Evolutionary conservation across 2,888 invertebrate genomes (phyloP), one percentile per base, ranked within the genome.

Genomic region (Bhutanitis thaidina): DNA sequence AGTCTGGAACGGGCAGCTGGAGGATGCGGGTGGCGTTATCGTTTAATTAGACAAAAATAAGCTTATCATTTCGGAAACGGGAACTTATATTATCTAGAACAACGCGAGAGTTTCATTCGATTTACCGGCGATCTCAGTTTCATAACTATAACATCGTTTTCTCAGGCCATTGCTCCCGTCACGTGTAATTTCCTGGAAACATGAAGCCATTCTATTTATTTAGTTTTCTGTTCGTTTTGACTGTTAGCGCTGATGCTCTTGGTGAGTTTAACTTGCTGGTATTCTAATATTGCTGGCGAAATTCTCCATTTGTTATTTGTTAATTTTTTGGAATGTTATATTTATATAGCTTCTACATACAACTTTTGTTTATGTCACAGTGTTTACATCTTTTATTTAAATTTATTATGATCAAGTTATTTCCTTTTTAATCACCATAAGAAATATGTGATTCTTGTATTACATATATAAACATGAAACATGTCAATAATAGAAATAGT

Each of bases 31-130:
- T 34, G 7, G 3, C 25, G 9, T 12, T 20, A 35, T 20, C 13
- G 20, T 20, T n/a, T n/a, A n/a, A 32, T 25, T 25, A 47, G 40
- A 30, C 8, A 7, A 13, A 12, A 25, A 45, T 34, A 29, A 39
- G 34, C 65, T 83, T 85, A 84, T 83, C 82, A 72, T 50, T 57
- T 70, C 72, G 80, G 80, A 78, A 77, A 71, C 65, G 66, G 62
- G 62, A 55, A 61, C 8, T 8, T 12, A 34, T 34, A n/a, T 59
- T 75, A 79, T 74, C 72, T 76, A 66, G 77, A 12, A 13, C 40
- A 50, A 40, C 12, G 25, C 12, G 27, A 13, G 10, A 40, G 12
- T 36, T 32, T 36, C 10, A 7, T 27, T 4, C 16, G 10, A 20
- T 5, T 27, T 14, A 39, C 13, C 27, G 39, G 12, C 38, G 2